Percentiles rank a stretch among this genome's conserved stretches.
These are phyloP conservation scores for Scelioninae gen. 1 DNA, from an alignment of 2,888 invertebrate species.

Conservation along the genomic window DNA sequence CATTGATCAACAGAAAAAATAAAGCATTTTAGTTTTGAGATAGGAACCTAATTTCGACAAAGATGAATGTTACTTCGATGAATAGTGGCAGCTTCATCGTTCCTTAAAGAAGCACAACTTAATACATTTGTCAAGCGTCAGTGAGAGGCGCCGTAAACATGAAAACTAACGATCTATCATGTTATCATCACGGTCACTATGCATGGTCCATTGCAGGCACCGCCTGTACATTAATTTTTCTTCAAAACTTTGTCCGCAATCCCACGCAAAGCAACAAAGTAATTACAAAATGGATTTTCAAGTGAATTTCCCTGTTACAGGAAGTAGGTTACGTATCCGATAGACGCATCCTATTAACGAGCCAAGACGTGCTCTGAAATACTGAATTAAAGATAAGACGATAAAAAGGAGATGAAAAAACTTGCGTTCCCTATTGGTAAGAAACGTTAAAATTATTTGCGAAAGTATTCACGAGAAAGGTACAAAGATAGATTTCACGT, in stretches of 20 bases:
- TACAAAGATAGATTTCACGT: constrained; percentile 68
- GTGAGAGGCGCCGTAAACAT: constrained; percentile 41
- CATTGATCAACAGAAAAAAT: too few relatives aligned
- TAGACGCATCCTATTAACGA: constrained; percentile 48
- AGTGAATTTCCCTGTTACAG: constrained; percentile 26
- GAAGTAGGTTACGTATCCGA: constrained; percentile 44
- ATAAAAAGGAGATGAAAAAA: constrained; percentile 18
- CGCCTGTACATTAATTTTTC: constrained; percentile 71
- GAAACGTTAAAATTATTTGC: constrained; percentile 51
- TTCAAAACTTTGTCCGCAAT: constrained; percentile 29
- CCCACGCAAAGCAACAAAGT: constrained; percentile 52
- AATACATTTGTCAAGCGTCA: constrained; percentile 60
- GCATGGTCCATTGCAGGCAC: constrained; percentile 73
- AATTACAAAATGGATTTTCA: constrained; percentile 48
- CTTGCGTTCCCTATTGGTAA: constrained; percentile 23
- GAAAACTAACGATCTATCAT: constrained; percentile 79
- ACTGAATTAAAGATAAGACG: constrained; percentile 42
- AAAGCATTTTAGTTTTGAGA: too few relatives aligned
- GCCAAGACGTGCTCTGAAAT: constrained; percentile 18
- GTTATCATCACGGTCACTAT: constrained; percentile 77
- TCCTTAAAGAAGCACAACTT: constrained; percentile 55
- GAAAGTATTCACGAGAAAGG: constrained; percentile 60
- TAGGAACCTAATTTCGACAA: constrained; percentile 43
- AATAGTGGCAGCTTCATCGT: constrained; percentile 68
- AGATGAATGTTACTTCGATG: constrained; percentile 76